Evolutionary conservation across 2,113 vertebrate species (phyloP), one percentile per base, ranked within the genome.

Genomic region (Andinoacara biseriatus): DNA sequence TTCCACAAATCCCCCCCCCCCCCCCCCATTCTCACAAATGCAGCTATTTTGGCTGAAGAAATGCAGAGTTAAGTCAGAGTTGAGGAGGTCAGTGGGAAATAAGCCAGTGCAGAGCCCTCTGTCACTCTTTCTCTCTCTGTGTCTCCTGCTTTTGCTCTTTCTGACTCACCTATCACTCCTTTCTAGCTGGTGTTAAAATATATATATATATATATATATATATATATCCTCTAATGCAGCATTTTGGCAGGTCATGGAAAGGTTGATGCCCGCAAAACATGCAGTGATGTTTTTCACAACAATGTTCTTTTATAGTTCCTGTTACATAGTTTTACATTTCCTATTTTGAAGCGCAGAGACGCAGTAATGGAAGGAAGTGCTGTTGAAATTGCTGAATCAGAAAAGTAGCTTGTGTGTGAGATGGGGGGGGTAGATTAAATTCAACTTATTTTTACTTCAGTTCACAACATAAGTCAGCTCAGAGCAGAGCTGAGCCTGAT

Each of bases 131-230:
- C 26, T 74, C 67, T 24, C 11, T 76, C 57, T n/a, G n/a, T n/a
- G n/a, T 35, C n/a, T 84, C 61, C 26, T 69, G 35, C 56, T 61
- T 38, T 33, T 26, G 24, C 5, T n/a, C 40, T 49, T 29, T 2
- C 43, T 5, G 10, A 13, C 43, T 31, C 65, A 7, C 63, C 60
- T 2, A 61, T 65, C 79, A 57, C 75, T 56, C 57, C 20, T 35
- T 63, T 10, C 2, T 9, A 61, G 57, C 26, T 24, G 38, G 52
- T 78, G 77, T 86, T 49, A 77, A 56, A 69, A 33, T 33, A 33
- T 33, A 33, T 35, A 35, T 35, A 35, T 35, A 35, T 8, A 35
- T 35, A 35, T 35, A 35, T 35, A 35, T 35, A 35, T 35, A 35
- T 35, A 35, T 35, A 35, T 7, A 8, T 35, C 7, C 35, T 35